Percentiles rank a stretch among this genome's conserved stretches.
These are phyloP conservation scores for Lanius ludovicianus DNA, from an alignment of 2,113 vertebrate genomes.

Conservation along the genomic window DNA sequence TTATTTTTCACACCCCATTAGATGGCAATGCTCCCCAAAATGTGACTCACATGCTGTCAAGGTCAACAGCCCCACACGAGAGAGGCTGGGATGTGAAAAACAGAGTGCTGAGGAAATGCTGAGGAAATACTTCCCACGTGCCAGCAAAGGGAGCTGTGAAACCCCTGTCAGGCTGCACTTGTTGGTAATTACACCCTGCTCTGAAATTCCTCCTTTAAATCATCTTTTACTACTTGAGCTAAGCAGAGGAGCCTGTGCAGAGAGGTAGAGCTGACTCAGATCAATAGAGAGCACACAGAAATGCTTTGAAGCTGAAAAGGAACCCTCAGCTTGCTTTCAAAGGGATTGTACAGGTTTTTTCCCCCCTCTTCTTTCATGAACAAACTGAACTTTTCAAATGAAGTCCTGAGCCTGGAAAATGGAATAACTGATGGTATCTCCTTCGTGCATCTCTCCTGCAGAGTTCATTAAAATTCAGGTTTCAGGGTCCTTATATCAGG, in stretches of 20 bases:
- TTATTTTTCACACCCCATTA: background rate
- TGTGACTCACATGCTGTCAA: background rate
- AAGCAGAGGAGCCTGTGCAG: background rate
- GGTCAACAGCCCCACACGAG: background rate
- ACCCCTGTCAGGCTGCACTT: background rate
- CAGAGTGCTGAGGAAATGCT: background rate
- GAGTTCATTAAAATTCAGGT: background rate
- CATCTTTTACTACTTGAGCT: background rate
- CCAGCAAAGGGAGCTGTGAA: background rate
- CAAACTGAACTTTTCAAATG: background rate
- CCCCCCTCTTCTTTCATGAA: background rate
- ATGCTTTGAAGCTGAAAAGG: constrained; percentile 23
- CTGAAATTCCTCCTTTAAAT: background rate
- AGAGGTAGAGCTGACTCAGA: background rate
- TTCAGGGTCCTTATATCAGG: background rate
- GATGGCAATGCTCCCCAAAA: background rate
- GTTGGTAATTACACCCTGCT: background rate
- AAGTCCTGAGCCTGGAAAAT: background rate
- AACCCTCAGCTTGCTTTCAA: background rate
- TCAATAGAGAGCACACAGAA: background rate
- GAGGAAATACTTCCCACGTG: background rate
- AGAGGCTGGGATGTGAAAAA: background rate
- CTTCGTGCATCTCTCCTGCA: background rate
- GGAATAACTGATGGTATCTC: background rate
- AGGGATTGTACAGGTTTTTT: background rate